Evolutionary conservation across 2,113 vertebrate genomes (phyloP).

Genomic region (Nyctibius bracteatus): DNA sequence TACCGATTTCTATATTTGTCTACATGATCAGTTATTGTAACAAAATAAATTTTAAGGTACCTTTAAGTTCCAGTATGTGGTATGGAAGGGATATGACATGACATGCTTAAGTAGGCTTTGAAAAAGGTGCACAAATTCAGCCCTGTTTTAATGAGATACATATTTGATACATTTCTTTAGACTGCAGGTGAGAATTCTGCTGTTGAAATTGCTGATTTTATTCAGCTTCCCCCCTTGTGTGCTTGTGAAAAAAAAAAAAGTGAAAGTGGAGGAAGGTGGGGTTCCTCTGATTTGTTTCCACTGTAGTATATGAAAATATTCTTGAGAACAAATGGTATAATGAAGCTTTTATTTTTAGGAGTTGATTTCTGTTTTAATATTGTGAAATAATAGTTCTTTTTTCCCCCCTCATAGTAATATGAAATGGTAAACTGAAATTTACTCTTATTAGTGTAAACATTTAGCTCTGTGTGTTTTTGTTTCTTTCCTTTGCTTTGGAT

Average conservation of each 20-base stretch:
- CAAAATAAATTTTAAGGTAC: neutral
- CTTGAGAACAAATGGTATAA: neutral
- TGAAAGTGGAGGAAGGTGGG: neutral
- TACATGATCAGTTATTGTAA: neutral
- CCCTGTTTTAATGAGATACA: neutral
- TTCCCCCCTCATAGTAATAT: neutral
- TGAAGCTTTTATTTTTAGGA: neutral
- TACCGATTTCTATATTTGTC: neutral
- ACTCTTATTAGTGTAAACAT: neutral
- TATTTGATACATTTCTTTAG: neutral
- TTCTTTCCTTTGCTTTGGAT: neutral
- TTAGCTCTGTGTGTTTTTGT: neutral
- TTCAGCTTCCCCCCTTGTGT: neutral
- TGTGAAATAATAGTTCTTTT: neutral
- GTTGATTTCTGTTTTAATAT: neutral
- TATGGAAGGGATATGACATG: neutral
- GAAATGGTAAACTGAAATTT: neutral
- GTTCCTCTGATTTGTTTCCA: neutral
- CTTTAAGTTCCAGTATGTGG: neutral
- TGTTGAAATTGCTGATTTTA: neutral
- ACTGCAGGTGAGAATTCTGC: neutral
- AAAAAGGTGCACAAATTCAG: neutral
- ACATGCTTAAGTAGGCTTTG: neutral
- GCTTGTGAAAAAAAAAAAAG: neutral
- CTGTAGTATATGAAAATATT: neutral